Conservation (phyloP, 2,113 vertebrate genomes). For the Pica pica region DNA sequence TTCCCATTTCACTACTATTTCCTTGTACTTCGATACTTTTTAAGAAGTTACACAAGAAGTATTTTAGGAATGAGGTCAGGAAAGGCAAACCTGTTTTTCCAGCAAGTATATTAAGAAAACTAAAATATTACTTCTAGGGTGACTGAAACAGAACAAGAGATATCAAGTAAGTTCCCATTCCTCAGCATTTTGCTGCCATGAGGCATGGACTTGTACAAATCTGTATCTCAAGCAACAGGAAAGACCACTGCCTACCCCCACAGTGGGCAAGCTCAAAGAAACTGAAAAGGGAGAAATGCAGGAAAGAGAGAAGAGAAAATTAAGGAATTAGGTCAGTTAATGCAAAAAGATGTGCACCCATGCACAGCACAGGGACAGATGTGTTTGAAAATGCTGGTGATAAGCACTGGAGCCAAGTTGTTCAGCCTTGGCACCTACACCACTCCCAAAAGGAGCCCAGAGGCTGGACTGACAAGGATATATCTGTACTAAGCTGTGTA, state of each 20-base stretch:
- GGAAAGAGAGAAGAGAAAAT: neutral
- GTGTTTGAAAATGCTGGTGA: neutral
- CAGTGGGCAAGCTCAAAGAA: neutral
- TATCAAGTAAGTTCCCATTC: neutral
- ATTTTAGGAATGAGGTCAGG: neutral
- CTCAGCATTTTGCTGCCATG: neutral
- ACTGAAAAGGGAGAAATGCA: neutral
- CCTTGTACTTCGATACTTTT: neutral
- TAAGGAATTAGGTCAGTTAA: neutral
- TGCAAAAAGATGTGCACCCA: neutral
- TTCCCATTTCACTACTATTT: neutral
- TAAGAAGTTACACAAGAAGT: neutral
- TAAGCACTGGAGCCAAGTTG: neutral
- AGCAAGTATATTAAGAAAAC: neutral
- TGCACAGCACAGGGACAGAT: neutral
- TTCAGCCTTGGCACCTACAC: neutral
- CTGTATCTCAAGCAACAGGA: neutral
- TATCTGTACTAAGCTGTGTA: neutral
- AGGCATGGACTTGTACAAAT: neutral
- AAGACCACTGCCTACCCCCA: neutral
- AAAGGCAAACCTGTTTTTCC: slow-evolving; percentile 10
- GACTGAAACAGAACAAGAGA: neutral
- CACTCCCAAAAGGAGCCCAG: neutral
- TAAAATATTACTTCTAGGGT: neutral
- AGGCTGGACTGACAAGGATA: neutral